These are phyloP conservation scores for Pomatorhinus ruficollis DNA, from an alignment of 2,113 vertebrate species.

Conservation along the genomic window DNA sequence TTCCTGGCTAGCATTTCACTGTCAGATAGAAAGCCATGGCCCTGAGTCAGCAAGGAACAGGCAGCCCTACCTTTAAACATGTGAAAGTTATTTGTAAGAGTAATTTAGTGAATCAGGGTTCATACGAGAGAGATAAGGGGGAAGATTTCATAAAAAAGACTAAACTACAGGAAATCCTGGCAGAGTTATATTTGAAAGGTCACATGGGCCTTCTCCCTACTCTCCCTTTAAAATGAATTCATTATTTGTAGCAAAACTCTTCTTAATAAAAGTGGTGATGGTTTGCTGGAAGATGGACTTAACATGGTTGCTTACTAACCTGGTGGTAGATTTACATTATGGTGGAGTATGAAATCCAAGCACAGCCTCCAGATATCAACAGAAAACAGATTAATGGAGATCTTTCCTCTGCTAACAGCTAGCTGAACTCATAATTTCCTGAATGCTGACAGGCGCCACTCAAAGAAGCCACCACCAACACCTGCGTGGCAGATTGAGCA, in stretches of 20 bases:
- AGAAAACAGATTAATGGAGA: not conserved
- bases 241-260: not conserved
- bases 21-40: not conserved
- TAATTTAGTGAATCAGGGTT: not conserved
- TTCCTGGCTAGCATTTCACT: slow-evolving; percentile 32
- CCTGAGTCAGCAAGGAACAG: not conserved
- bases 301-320: not conserved
- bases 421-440: not conserved
- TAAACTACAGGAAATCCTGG: not conserved
- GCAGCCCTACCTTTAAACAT: slow-evolving; percentile 16
- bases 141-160: not conserved
- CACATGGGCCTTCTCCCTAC: not conserved
- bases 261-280: not conserved
- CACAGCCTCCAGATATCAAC: not conserved
- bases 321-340: not conserved
- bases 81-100: slow-evolving; percentile 23
- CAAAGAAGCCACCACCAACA: not conserved
- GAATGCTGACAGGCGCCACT: not conserved
- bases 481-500: not conserved
- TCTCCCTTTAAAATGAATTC: not conserved
- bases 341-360: not conserved
- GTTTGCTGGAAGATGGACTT: not conserved
- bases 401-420: not conserved
- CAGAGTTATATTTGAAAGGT: not conserved
- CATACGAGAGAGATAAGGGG: not conserved